phyloP scores from a whole-genome alignment of 2,888 invertebrate genomes.

The Amphiduros pacificus region DNA sequence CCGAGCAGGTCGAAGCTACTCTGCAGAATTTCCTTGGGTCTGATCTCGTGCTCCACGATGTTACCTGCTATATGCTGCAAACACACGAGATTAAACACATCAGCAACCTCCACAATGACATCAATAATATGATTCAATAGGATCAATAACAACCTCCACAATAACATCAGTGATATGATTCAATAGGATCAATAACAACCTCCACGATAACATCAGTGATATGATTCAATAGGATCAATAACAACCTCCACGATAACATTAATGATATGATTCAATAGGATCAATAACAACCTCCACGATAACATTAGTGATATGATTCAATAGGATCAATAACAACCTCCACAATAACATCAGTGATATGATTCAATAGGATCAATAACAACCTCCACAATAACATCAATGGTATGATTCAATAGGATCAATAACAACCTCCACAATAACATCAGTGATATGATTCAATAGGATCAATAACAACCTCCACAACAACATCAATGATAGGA shows the following conservation, averaged over 20 bases:
- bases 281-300: not conserved
- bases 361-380: not conserved
- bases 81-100: slow-evolving; percentile 5
- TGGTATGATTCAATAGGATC: not conserved
- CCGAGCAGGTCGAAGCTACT: slow-evolving; percentile 61
- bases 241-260: not conserved
- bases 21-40: slow-evolving; percentile 59
- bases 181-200: not conserved
- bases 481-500: not conserved
- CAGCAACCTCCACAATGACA: not conserved
- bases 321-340: not conserved
- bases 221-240: not conserved
- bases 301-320: not conserved
- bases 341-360: not conserved
- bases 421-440: not conserved
- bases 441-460: not conserved
- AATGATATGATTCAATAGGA: not conserved
- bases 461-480: not conserved
- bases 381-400: not conserved
- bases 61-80: slow-evolving; percentile 58
- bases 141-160: not conserved
- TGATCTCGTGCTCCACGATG: slow-evolving; percentile 56
- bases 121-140: not conserved
- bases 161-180: not conserved
- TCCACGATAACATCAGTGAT: not conserved